These are phyloP conservation scores for Deroplatys truncata DNA, from an alignment of 2,888 invertebrate species.

Conservation along the genomic window DNA sequence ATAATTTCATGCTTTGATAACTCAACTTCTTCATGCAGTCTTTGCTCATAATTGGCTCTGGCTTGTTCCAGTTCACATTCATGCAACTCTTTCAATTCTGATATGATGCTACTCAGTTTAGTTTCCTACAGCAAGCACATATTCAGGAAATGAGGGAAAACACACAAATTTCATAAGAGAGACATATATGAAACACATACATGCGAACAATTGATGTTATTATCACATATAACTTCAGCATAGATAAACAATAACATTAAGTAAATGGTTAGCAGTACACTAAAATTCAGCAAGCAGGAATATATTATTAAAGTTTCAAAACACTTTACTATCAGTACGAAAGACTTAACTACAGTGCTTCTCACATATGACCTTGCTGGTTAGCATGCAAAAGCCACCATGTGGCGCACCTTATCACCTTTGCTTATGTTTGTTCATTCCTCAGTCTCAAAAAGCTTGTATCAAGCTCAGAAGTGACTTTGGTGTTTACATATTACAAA, in stretches of 20 bases:
- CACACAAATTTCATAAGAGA: neutral
- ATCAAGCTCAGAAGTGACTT: too few species aligned
- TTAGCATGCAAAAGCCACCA: too few species aligned
- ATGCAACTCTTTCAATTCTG: neutral
- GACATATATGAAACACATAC: neutral
- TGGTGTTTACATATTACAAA: too few species aligned
- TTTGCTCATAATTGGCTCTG: conserved; percentile 40
- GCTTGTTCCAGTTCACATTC: conserved; percentile 40
- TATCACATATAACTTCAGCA: neutral
- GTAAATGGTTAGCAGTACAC: neutral
- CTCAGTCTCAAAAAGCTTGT: too few species aligned
- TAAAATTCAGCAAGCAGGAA: neutral
- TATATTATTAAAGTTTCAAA: neutral
- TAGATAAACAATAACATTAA: neutral
- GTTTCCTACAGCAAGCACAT: conserved; percentile 10
- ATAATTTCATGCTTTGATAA: conserved; percentile 65
- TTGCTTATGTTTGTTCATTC: too few species aligned
- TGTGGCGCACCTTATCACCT: too few species aligned
- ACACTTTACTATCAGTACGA: too few species aligned
- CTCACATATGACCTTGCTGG: too few species aligned
- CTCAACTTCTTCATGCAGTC: conserved; percentile 57
- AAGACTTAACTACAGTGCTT: too few species aligned
- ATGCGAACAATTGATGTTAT: neutral
- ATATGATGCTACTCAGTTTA: neutral
- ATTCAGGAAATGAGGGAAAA: neutral